Evolutionary conservation across 2,113 vertebrate genomes (phyloP).

Genomic region (Bos indicus): DNA sequence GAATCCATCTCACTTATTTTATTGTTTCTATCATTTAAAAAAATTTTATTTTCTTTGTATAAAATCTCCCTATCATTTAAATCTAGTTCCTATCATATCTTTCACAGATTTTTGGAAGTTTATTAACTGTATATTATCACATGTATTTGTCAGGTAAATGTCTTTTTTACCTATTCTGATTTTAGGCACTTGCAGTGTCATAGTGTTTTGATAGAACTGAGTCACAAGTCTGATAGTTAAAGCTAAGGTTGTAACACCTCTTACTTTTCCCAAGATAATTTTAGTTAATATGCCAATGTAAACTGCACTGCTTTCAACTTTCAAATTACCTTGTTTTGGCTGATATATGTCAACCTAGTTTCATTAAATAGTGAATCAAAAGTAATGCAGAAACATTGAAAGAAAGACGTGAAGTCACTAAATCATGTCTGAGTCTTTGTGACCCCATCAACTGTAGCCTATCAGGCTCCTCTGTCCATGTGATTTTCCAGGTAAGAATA

Average conservation of each 20-base stretch:
- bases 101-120: background rate
- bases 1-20: background rate
- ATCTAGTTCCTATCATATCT: background rate
- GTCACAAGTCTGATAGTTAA: background rate
- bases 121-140: background rate
- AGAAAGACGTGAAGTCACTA: background rate
- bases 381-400: background rate
- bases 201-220: background rate
- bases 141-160: background rate
- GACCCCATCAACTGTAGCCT: background rate
- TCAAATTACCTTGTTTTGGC: background rate
- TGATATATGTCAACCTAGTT: background rate
- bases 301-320: background rate
- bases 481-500: background rate
- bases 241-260: background rate
- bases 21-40: background rate
- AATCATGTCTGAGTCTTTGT: background rate
- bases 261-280: background rate
- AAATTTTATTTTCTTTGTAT: background rate
- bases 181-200: background rate
- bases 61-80: background rate
- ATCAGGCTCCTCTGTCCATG: background rate
- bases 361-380: background rate
- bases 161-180: background rate
- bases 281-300: background rate